Base-by-base conservation (phyloP, 1,140 invertebrate species). In the Zaprionus taronus region DNA sequence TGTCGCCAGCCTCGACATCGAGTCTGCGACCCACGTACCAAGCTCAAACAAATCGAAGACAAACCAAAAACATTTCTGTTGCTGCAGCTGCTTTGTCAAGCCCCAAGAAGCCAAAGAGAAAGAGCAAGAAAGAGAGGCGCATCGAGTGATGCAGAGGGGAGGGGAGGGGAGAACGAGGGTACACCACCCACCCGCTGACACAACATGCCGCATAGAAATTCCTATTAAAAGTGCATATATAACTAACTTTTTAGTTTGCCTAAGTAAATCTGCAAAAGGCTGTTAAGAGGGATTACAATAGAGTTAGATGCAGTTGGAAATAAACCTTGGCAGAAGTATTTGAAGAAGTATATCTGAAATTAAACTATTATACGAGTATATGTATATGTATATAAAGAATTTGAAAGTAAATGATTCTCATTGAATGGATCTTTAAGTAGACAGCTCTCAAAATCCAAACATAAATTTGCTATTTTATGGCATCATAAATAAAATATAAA, bases 41-140 rank as follows among this genome's bases (percentile, higher is more conserved):
- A 24, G 73, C 62, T 55, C 80, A 87, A 86, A 87, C 83, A 87
- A 83, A 89, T 89, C 83, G 83, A 75, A 87, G 77, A 86, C 83
- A 89, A 78, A 83, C 83, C 75, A 74, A 49, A 49, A 89, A 86
- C 77, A 83, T 72, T 36, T 68, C 66, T 34, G 31, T 17, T 17
- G n/a, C 41, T 55, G 62, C 17, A 26, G 41, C 22, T 60, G 47
- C n/a, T 68, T 60, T 57, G 55, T 36, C 20, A 14, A 47, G 34
- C 15, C 9, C 15, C 9, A 22, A 41, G 53, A 47, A 20, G 22
- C 2, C 49, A 36, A 57, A 26, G 6, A 60, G 65, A 64, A 72
- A 64, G 69, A 62, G 69, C 38, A 36, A 65, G 75, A 51, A 55
- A 57, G 36, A 31, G 38, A 38, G 38, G 34, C 14, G 36, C 36